Percentiles rank a stretch among this genome's conserved stretches.
Conservation (phyloP, 2,888 invertebrate species). For the Drosophila emarginata region DNA sequence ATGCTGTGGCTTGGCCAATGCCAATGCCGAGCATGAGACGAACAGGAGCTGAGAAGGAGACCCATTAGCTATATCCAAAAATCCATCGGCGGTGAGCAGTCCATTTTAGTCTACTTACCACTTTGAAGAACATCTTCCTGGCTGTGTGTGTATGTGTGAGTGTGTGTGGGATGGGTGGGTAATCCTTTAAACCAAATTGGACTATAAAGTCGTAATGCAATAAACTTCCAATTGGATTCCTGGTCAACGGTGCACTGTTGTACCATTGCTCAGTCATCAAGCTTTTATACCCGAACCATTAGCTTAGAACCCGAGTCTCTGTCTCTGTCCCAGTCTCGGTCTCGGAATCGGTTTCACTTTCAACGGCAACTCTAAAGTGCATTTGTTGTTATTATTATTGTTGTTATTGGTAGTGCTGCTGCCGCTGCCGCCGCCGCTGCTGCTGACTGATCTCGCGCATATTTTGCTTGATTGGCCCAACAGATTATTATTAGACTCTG, state of each 20-base stretch:
- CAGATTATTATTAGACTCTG: constrained; percentile 71
- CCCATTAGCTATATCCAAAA: neutral
- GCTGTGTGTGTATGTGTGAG: constrained; percentile 10
- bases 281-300: constrained; percentile 80
- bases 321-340: constrained; percentile 46
- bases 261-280: constrained; percentile 65
- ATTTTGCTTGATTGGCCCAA: constrained; percentile 79
- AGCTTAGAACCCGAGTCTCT: constrained; percentile 54
- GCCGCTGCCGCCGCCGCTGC: constrained; percentile 44
- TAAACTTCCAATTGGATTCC: constrained; percentile 83
- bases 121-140: constrained; percentile 81
- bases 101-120: constrained; percentile 76
- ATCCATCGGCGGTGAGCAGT: neutral
- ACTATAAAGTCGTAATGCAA: constrained; percentile 80
- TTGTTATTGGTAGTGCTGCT: constrained; percentile 27
- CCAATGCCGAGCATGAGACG: constrained; percentile 78
- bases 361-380: constrained; percentile 51
- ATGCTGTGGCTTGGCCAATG: constrained; percentile 81
- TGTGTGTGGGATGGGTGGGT: constrained; percentile 24
- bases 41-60: constrained; percentile 62
- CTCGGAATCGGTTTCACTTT: constrained; percentile 65
- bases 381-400: constrained; percentile 37
- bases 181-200: constrained; percentile 78
- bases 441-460: constrained; percentile 77
- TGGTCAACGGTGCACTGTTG: constrained; percentile 81